phyloP scores from a whole-genome alignment of 2,797 vertebrate genomes.

The Tenualosa ilisha region DNA sequence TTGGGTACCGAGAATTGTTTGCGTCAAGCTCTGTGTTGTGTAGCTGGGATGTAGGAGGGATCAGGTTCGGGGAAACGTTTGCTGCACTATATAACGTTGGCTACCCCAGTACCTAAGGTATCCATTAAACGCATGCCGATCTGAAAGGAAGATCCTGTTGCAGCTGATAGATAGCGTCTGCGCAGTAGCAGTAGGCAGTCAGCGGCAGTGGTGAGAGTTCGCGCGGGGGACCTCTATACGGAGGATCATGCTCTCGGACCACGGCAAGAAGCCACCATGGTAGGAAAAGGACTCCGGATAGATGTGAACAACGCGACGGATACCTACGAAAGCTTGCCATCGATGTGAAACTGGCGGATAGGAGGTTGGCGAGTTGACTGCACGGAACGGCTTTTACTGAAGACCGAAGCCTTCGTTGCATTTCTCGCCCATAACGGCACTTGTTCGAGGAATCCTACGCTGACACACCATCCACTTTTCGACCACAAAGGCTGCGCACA shows the following conservation, averaged over 20 bases:
- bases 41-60: constrained; percentile 12
- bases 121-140: constrained; percentile 6
- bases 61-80: not conserved
- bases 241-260: constrained; percentile 55
- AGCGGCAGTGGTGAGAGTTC: constrained; percentile 23
- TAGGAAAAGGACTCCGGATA: constrained; percentile 26
- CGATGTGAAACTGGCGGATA: constrained; percentile 27
- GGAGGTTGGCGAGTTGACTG: not conserved
- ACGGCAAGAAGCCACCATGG: constrained; percentile 48
- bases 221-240: constrained; percentile 14
- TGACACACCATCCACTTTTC: constrained; percentile 2
- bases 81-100: not conserved
- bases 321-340: constrained; percentile 35
- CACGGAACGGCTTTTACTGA: not conserved
- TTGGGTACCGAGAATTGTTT: not conserved
- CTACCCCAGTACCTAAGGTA: not conserved
- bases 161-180: constrained; percentile 45
- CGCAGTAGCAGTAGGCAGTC: constrained; percentile 57
- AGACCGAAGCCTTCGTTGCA: not conserved
- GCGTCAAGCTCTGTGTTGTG: not conserved
- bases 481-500: not conserved
- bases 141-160: constrained; percentile 33
- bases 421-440: constrained; percentile 38
- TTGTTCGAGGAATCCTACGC: not conserved
- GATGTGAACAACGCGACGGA: constrained; percentile 11